Base-by-base conservation (phyloP, 1,140 invertebrate genomes). In the Anadara kagoshimensis region DNA sequence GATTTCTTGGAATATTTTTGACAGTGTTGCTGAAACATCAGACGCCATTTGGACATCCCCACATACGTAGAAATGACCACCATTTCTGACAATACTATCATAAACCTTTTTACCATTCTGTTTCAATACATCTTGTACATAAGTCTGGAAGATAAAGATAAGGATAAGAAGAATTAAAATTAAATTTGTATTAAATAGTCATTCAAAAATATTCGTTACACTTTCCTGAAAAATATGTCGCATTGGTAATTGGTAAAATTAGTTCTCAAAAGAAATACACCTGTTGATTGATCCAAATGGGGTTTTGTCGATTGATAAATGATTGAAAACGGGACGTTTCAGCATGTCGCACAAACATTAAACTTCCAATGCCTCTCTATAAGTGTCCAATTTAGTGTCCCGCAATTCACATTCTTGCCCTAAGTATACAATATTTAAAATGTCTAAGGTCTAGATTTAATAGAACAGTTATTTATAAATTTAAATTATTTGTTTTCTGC, bases 41-140 rank as follows among this genome's bases (percentile, higher is more conserved):
- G 82, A 77, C 7, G 85, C 85, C 84, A 90, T 87, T 69, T 73
- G 14, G 5, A 92, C 93, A 92, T 91, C 97, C 96, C 97, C 96
- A 83, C 97, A 98, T 0, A 98, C 95, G 83, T 97, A 98, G 83
- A 98, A 95, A 88, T 98, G 96, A 16, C 95, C 96, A 67, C 92
- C 92, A 82, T 94, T 91, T 69, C 93, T 90, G 0, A 96, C 92
- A 43, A 98, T 87, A 86, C 95, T 91, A 65, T 93, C 91, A 85
- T 94, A 95, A 72, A 98, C 93, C 83, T 93, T 92, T 61, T 90
- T 87, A 5, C 94, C 93, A 90, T 95, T 94, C 66, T 93, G 90
- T 83, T 93, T 92, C 69, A 96, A 93, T 77, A 95, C 89, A 89
- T 97, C 54, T 57, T 57, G 54, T 5, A 57, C 54, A 12, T 57